Conservation (phyloP, 2,888 invertebrate species). For the Lasiommata megera region DNA sequence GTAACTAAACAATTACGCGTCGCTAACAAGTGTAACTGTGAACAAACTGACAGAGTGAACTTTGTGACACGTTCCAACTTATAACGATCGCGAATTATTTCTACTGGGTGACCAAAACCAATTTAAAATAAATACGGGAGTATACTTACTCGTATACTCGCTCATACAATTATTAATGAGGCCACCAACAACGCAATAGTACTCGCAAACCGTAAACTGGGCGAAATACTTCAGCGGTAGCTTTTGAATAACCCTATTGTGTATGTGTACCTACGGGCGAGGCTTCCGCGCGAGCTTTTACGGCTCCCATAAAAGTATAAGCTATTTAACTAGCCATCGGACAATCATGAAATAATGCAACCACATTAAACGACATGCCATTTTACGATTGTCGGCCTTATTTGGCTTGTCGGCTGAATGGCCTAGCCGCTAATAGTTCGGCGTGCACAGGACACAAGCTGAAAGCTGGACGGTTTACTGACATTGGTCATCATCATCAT, state of each 20-base stretch:
- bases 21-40: no score
- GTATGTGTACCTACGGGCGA: not conserved
- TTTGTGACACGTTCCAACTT: no score
- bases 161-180: not conserved
- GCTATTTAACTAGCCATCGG: slow-evolving; percentile 29
- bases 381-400: not conserved
- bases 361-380: slow-evolving; percentile 23
- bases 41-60: no score
- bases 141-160: no score
- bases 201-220: not conserved
- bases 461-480: no score
- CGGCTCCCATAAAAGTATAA: slow-evolving; percentile 3
- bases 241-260: slow-evolving; percentile 7
- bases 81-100: no score
- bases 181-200: not conserved
- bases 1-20: no score
- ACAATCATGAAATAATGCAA: slow-evolving; percentile 28
- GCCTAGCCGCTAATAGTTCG: not conserved
- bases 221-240: not conserved
- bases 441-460: no score
- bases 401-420: no score
- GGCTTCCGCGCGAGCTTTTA: not conserved
- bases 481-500: no score
- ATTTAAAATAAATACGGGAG: no score
- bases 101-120: no score